Evolutionary conservation across 2,888 invertebrate species (phyloP), one percentile per base, ranked within the genome.

Genomic region (Mantis religiosa): DNA sequence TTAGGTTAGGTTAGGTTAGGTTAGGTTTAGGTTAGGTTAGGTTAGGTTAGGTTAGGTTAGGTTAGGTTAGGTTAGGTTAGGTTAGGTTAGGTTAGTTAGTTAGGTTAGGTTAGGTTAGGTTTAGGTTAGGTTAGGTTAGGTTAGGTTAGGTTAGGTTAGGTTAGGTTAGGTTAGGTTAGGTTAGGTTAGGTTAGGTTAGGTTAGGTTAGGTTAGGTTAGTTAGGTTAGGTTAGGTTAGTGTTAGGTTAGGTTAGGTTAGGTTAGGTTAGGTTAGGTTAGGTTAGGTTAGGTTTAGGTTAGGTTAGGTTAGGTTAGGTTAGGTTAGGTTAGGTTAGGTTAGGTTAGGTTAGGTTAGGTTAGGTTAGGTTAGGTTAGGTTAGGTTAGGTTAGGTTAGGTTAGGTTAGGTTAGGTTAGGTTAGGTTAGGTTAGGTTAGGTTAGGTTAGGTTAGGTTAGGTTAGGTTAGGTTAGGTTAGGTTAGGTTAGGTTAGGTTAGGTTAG

Each of bases 41-140:
- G 34, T 34, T 34, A 34, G 34, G 34, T 34, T 34, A 4, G 34
- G 34, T 34, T 34, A 89, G 91, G 91, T 91, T 90, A 91, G 91
- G 92, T 92, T 92, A 92, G 92, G 91, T 92, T 92, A 91, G 91
- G 91, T 92, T 91, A 90, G 91, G 30, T 91, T 91, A 91, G 89
- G 91, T 30, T 30, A 30, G 30, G 30, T 30, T 30, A 30, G 30
- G 91, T 91, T 89, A 89, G 91, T 91, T 89, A 89, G 91, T 90
- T 87, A 89, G 90, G 89, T 90, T 87, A 90, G 89, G 89, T 90
- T 85, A 84, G 90, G 89, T 90, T 87, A 84, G 89, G 89, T 90
- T 88, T 88, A 88, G 87, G 89, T 90, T 84, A 84, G 88, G 90
- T 90, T 85, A 30, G 85, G 85, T 85, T 85, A 30, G 85, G 28